Evolutionary conservation across 1,140 invertebrate genomes (phyloP).

Genomic region (Penaeus chinensis): DNA sequence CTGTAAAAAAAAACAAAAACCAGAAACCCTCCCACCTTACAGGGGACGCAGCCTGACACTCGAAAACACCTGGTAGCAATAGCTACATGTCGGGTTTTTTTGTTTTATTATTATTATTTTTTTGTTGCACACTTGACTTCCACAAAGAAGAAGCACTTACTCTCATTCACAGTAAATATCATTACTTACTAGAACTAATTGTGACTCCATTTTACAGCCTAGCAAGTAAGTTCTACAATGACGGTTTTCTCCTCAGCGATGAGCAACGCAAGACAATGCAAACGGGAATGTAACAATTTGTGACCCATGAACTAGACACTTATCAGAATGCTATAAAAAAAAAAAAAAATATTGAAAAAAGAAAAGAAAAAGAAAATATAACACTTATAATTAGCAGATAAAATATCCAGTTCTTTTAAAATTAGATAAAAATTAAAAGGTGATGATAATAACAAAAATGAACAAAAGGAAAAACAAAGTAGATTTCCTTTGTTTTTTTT

Average conservation of each 20-base stretch:
- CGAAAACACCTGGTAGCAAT: slow-evolving; percentile 40
- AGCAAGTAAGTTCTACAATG: slow-evolving; percentile 58
- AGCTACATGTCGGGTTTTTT: neutral
- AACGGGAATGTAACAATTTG: slow-evolving; percentile 31
- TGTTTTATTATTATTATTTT: slow-evolving; percentile 5
- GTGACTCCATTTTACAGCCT: slow-evolving; percentile 59
- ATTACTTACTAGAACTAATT: slow-evolving; percentile 42
- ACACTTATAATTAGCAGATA: neutral
- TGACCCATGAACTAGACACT: slow-evolving; percentile 24
- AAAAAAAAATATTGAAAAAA: neutral
- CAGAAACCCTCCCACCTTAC: slow-evolving; percentile 15
- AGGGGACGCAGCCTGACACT: slow-evolving; percentile 42
- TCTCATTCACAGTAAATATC: slow-evolving; percentile 49
- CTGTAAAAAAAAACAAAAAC: slow-evolving; percentile 12
- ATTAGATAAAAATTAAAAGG: too few relatives aligned
- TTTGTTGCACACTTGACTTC: slow-evolving; percentile 52
- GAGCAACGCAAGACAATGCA: slow-evolving; percentile 28
- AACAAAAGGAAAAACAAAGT: too few relatives aligned
- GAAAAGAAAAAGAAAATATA: neutral
- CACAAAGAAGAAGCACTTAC: slow-evolving; percentile 43
- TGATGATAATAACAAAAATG: too few relatives aligned
- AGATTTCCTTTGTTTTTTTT: too few relatives aligned
- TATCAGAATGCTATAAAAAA: neutral
- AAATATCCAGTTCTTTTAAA: too few relatives aligned
- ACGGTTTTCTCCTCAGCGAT: slow-evolving; percentile 47